These are phyloP conservation scores for Penaeus chinensis DNA, from an alignment of 1,140 invertebrate species.

Conservation along the genomic window DNA sequence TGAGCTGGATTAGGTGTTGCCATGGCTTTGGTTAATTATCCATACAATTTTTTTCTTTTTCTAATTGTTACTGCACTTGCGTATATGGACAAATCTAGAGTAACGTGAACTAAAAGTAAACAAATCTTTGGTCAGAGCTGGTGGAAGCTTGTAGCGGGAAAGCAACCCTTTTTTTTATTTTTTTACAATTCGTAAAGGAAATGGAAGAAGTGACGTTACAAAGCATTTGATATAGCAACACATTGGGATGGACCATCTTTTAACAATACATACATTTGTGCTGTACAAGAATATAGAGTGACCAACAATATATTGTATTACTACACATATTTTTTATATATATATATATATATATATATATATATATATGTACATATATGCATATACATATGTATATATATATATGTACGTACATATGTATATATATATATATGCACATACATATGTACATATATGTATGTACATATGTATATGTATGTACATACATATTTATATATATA, in stretches of 20 bases:
- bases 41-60: background rate
- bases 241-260: too few species aligned
- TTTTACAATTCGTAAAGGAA: too few species aligned
- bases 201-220: too few species aligned
- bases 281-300: slow-evolving; percentile 17
- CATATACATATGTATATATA: slow-evolving; percentile 6
- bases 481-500: background rate
- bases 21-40: too few species aligned
- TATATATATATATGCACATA: background rate
- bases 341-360: slow-evolving; percentile 13
- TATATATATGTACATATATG: slow-evolving; percentile 10
- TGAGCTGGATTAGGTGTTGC: too few species aligned
- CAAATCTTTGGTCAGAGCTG: too few species aligned
- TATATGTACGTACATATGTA: background rate
- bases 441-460: background rate
- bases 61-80: background rate
- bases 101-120: too few species aligned
- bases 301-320: slow-evolving; percentile 29
- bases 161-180: too few species aligned
- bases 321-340: background rate
- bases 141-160: too few species aligned
- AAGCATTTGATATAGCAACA: too few species aligned
- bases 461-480: background rate
- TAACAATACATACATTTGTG: too few species aligned
- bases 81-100: background rate